phyloP scores from a whole-genome alignment of 2,888 invertebrate genomes.

The Sthenelais limicola region DNA sequence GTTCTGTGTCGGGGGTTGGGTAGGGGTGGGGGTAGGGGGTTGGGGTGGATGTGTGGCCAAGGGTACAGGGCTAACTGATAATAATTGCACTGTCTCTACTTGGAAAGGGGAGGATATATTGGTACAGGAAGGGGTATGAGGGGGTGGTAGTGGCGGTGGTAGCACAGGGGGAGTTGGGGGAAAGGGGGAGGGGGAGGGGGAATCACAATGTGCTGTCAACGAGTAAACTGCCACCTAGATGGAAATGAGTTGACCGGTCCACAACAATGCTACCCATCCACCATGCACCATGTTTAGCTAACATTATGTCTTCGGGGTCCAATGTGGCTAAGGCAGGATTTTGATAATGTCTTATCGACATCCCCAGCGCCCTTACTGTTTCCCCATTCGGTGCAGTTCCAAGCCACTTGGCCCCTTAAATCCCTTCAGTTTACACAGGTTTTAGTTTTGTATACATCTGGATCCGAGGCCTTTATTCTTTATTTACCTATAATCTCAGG shows the following conservation, averaged over 20 bases:
- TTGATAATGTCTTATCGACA: slow-evolving; percentile 20
- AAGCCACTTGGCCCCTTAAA: background rate
- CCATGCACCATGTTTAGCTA: slow-evolving; percentile 16
- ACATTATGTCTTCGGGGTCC: slow-evolving; percentile 2
- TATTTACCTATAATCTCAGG: slow-evolving; percentile 29
- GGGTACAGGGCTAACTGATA: too few relatives aligned
- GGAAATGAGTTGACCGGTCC: slow-evolving; percentile 20
- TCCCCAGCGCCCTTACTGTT: background rate
- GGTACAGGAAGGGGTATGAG: too few relatives aligned
- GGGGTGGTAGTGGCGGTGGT: too few relatives aligned
- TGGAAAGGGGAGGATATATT: too few relatives aligned
- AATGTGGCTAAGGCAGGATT: background rate
- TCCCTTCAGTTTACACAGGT: slow-evolving; percentile 21
- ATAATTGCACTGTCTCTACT: too few relatives aligned
- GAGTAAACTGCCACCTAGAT: slow-evolving; percentile 21
- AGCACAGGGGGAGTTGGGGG: too few relatives aligned
- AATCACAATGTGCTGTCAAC: too few relatives aligned
- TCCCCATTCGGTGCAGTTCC: slow-evolving; percentile 1
- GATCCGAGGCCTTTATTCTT: slow-evolving; percentile 25
- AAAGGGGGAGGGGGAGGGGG: too few relatives aligned
- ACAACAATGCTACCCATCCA: slow-evolving; percentile 29
- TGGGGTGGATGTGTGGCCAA: too few relatives aligned
- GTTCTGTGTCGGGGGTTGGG: background rate
- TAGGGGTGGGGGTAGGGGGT: background rate
- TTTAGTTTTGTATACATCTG: slow-evolving; percentile 10